These are phyloP conservation scores for Telenomus remus DNA, from an alignment of 1,140 invertebrate species.

Conservation along the genomic window DNA sequence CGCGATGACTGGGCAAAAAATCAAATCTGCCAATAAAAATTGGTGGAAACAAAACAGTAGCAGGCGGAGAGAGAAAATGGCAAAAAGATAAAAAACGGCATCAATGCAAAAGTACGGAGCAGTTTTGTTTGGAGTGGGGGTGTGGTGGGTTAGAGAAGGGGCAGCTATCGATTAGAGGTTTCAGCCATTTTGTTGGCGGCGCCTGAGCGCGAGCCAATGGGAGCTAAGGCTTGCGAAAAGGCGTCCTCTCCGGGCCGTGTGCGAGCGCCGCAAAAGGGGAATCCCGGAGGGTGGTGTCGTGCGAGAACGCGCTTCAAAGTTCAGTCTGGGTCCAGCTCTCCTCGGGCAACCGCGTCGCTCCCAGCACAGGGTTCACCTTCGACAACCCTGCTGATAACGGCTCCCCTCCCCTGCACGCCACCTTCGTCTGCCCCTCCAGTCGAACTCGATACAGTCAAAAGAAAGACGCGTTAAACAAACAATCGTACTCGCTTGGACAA, in stretches of 20 bases:
- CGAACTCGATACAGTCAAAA: neutral
- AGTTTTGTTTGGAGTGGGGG: slow-evolving; percentile 4
- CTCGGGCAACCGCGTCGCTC: slow-evolving; percentile 16
- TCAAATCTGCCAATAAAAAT: neutral
- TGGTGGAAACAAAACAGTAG: neutral
- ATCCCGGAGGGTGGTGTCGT: slow-evolving; percentile 16
- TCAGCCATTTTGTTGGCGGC: slow-evolving; percentile 39
- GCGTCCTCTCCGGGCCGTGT: slow-evolving; percentile 2
- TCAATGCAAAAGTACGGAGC: neutral
- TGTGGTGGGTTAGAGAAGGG: neutral
- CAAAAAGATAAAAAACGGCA: neutral
- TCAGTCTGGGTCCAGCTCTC: slow-evolving; percentile 24
- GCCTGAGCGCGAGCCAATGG: slow-evolving; percentile 13
- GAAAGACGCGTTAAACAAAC: neutral
- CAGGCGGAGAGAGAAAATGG: neutral
- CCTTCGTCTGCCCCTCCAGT: neutral
- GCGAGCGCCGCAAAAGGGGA: slow-evolving; percentile 5
- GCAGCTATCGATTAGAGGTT: slow-evolving; percentile 31
- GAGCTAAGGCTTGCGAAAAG: slow-evolving; percentile 3
- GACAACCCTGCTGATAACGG: neutral
- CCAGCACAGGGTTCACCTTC: neutral
- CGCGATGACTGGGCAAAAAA: no score
- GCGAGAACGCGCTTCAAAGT: neutral
- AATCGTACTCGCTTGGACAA: neutral
- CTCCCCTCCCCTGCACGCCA: neutral